Evolutionary conservation across 2,113 vertebrate species (phyloP), one percentile per base, ranked within the genome.

Genomic region (Desmodus rotundus): DNA sequence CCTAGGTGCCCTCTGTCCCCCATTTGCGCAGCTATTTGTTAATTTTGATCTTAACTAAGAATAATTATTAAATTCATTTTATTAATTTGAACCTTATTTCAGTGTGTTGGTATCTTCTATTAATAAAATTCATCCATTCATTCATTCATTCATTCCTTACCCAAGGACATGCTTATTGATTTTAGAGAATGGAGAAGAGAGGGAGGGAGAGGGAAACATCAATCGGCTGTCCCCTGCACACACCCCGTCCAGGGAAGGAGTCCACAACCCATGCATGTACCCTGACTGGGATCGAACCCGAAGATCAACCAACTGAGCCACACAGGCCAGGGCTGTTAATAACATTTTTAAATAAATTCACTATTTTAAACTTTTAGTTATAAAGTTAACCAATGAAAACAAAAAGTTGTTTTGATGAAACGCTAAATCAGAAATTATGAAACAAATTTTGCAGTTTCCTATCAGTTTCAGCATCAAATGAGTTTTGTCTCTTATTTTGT

Each of bases 301-400:
- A 28, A 61, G 58, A 61, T 61, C 58, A 61, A 61, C 24, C 58
- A 56, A 56, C 54, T 56, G 24, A 28, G 58, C 24, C 58, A 61
- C 58, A 61, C 10, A 28, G 58, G 26, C 58, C 58, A 61, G 58
- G 24, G 58, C 78, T 83, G 58, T 31, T 28, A 58, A 74, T 22
- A 90, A 89, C 67, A 87, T 4, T 56, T 73, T 74, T 74, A 26
- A 43, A 26, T 63, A 89, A 63, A 7, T 63, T 54, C 13, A 63
- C 43, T 41, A 50, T 84, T 88, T 74, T 43, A 33, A 86, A 91
- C 28, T 56, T 74, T 92, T 74, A 86, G 24, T 93, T 72, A 54
- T 93, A 72, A 85, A 95, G 80, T 73, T 80, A 70, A 95, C 36
- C 61, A 89, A 19, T 43, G 7, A 78, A 31, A 88, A 89, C 28